phyloP scores from a whole-genome alignment of 2,797 vertebrate species.

The Sebastes reedi region DNA sequence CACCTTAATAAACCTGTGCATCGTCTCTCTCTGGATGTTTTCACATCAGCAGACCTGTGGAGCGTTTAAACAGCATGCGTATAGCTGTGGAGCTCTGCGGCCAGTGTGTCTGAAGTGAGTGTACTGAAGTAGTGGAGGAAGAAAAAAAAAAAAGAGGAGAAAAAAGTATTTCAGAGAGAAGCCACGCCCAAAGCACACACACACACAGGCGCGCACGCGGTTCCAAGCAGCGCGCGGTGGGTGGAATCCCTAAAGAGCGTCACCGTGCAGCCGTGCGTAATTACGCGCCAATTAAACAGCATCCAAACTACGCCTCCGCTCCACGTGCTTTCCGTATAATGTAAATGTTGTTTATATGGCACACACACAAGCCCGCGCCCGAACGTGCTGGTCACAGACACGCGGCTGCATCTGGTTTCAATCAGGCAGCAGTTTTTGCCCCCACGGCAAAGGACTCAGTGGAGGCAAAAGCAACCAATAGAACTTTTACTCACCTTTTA shows the following conservation, averaged over 20 bases:
- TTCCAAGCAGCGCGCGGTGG: not conserved
- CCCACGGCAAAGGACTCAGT: not conserved
- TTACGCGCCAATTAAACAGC: constrained; percentile 50
- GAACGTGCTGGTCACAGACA: not conserved
- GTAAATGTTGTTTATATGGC: not conserved
- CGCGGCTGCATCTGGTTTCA: constrained; percentile 6
- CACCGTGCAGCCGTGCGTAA: constrained; percentile 33
- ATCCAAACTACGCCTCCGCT: not conserved
- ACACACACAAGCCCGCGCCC: not conserved
- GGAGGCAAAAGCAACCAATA: not conserved
- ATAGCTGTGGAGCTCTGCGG: not conserved
- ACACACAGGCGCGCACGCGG: not conserved
- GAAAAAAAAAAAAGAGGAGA: not conserved
- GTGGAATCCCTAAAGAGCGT: constrained; percentile 5
- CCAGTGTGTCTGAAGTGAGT: not conserved
- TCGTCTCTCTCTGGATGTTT: constrained; percentile 33
- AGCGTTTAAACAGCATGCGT: not conserved
- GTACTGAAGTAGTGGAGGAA: constrained; percentile 50
- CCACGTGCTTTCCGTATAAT: constrained; percentile 8
- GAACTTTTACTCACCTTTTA: not conserved
- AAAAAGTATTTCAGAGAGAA: constrained; percentile 12
- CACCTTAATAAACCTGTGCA: constrained; percentile 49
- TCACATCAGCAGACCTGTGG: constrained; percentile 18
- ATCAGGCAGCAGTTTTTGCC: not conserved
- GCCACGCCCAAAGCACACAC: constrained; percentile 69